Conservation (phyloP, 2,113 vertebrate species). For the Neodontobutis hainanensis region DNA sequence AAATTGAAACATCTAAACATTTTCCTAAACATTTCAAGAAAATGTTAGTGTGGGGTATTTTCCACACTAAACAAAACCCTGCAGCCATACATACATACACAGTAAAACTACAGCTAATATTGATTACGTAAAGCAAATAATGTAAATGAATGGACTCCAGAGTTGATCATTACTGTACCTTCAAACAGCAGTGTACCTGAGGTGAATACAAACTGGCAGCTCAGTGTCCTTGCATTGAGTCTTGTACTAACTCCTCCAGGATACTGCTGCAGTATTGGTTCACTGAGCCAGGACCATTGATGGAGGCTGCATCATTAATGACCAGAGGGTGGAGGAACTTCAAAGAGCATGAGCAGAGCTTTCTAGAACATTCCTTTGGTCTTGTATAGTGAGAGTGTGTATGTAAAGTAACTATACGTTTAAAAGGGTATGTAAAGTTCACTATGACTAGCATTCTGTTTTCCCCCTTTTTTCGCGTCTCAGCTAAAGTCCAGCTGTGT, state of each 20-base stretch:
- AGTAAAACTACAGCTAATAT: not conserved
- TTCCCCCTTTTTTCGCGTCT: no score
- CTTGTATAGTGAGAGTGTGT: conserved; percentile 16
- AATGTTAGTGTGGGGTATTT: no score
- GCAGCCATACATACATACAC: not conserved
- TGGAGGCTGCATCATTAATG: conserved; percentile 37
- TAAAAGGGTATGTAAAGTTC: conserved; percentile 10
- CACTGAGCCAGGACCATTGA: conserved; percentile 32
- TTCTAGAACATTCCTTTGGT: conserved; percentile 45
- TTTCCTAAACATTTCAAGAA: no score
- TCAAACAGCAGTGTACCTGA: not conserved
- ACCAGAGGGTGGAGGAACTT: conserved; percentile 41
- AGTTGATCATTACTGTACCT: not conserved
- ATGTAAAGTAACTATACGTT: conserved; percentile 7
- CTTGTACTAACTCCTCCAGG: conserved; percentile 27
- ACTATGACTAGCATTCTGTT: conserved; percentile 1
- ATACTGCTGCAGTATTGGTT: conserved; percentile 33
- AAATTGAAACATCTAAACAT: no score
- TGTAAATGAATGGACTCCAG: not conserved
- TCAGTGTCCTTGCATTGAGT: conserved; percentile 13
- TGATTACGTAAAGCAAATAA: not conserved
- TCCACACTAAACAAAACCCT: not conserved
- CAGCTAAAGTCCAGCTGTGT: not conserved
- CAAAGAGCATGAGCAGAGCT: conserved; percentile 47
- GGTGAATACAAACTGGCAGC: conserved; percentile 11